Conservation (phyloP, 2,797 vertebrate species). For the Somateria mollissima region DNA sequence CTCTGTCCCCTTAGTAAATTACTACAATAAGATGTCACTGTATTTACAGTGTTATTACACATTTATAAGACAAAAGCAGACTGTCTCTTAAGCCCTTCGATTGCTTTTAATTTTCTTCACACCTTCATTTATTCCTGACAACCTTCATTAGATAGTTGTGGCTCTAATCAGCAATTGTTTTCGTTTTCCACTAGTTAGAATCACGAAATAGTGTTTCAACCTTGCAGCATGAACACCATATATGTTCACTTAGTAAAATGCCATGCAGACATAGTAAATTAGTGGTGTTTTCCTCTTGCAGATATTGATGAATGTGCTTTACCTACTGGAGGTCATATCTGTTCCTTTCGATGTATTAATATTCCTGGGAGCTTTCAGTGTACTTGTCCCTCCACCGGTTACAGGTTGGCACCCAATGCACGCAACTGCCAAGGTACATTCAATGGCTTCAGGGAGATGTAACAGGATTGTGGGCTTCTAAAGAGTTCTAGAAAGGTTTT, state of each 20-base stretch:
- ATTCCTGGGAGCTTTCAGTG: slow-evolving; percentile 94
- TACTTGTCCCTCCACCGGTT: slow-evolving; percentile 88
- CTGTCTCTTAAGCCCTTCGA: neutral
- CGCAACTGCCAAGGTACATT: slow-evolving; percentile 93
- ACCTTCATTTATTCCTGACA: neutral
- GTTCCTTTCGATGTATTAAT: slow-evolving; percentile 94
- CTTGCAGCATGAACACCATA: fast-evolving
- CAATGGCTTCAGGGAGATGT: neutral
- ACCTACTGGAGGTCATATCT: slow-evolving; percentile 96
- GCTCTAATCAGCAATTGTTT: neutral
- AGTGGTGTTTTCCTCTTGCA: slow-evolving; percentile 55
- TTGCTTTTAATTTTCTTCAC: neutral
- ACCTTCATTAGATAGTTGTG: too few relatives aligned
- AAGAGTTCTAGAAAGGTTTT: neutral
- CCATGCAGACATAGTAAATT: neutral
- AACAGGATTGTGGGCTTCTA: neutral
- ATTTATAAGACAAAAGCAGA: neutral
- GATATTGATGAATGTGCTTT: slow-evolving; percentile 98
- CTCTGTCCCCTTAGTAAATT: neutral
- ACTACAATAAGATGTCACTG: fast-evolving
- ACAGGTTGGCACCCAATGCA: slow-evolving; percentile 89
- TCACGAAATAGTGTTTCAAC: neutral
- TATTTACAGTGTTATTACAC: neutral
- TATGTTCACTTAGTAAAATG: fast-evolving
- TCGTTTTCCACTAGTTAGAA: neutral